Evolutionary conservation across 2,797 vertebrate genomes (phyloP).

Genomic region (Cheirogaleus major): DNA sequence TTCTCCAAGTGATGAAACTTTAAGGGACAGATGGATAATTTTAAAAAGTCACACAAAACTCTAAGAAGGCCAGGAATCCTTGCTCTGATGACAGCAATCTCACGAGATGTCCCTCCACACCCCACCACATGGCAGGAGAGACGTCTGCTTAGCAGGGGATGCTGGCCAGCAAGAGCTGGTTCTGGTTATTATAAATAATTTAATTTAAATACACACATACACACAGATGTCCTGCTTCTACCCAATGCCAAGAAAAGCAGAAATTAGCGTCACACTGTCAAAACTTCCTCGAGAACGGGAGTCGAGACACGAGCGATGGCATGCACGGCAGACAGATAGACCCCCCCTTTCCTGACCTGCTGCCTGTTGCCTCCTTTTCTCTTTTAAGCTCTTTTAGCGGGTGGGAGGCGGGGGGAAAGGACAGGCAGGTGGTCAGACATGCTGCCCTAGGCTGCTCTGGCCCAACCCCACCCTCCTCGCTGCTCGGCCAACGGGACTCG

Average conservation of each 20-base stretch:
- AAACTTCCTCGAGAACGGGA: background rate
- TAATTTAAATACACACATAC: conserved; percentile 53
- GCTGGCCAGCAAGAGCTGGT: conserved; percentile 4
- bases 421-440: background rate
- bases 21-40: background rate
- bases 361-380: background rate
- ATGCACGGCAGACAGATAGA: fast-evolving
- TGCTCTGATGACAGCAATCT: background rate
- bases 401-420: background rate
- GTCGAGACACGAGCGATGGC: fast-evolving
- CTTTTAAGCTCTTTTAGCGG: background rate
- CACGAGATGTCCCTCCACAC: background rate
- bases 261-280: background rate
- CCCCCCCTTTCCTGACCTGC: fast-evolving
- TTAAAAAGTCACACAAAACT: background rate
- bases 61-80: background rate
- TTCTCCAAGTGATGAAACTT: background rate
- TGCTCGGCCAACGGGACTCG: fast-evolving
- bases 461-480: background rate
- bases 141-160: background rate
- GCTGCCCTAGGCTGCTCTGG: fast-evolving
- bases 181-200: conserved; percentile 67
- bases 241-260: conserved; percentile 27
- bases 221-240: conserved; percentile 45
- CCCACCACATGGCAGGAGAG: background rate